Evolutionary conservation across 1,140 invertebrate species (phyloP).

Genomic region (Lepidotrigona ventralis): DNA sequence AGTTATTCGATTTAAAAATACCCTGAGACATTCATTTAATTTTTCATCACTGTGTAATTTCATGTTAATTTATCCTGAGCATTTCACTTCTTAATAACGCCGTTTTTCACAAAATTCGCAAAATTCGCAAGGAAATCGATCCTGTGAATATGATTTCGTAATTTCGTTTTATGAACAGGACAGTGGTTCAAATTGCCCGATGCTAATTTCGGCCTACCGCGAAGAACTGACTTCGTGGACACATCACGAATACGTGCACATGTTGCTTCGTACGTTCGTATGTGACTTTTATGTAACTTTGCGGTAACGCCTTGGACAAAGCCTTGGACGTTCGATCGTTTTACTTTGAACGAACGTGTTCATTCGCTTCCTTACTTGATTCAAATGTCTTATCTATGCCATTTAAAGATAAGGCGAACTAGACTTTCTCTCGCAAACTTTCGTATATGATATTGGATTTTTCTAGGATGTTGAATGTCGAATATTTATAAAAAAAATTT

Average conservation of each 20-base stretch:
- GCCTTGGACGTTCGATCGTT: conserved; percentile 24
- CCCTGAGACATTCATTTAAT: background rate
- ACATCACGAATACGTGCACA: background rate
- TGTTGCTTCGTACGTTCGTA: background rate
- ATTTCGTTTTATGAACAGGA: background rate
- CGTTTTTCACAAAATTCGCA: background rate
- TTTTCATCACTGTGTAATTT: background rate
- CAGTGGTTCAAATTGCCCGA: background rate
- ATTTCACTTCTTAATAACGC: no score
- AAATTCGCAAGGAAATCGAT: no score
- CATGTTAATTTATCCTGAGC: no score
- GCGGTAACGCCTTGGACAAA: conserved; percentile 17
- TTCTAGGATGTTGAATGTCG: background rate
- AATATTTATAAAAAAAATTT: background rate
- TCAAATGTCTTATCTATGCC: background rate
- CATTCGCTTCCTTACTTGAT: conserved; percentile 2
- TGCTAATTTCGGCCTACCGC: conserved; percentile 15
- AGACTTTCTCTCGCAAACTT: background rate
- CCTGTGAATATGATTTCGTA: no score
- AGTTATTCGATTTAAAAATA: background rate
- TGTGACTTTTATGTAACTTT: conserved; percentile 27
- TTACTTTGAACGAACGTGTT: conserved; percentile 21
- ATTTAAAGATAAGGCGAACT: background rate
- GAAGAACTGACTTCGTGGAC: background rate
- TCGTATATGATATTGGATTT: background rate